Evolutionary conservation across 2,797 vertebrate species (phyloP), one percentile per base, ranked within the genome.

Genomic region (Etheostoma perlongum): DNA sequence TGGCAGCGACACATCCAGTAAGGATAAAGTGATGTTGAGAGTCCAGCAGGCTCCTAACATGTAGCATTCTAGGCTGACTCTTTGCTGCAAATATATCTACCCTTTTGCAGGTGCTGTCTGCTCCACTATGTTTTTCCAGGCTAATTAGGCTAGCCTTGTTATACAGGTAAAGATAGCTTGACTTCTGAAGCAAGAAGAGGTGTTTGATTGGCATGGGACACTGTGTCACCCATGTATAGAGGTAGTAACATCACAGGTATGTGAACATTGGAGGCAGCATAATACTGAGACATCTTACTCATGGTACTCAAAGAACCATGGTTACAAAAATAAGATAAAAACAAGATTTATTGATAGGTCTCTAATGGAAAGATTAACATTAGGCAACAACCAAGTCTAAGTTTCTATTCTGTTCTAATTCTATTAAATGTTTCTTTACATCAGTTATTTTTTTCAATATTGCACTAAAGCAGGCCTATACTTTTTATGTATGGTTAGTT

Each of bases 11-110:
- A 15, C 74, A 54, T 82, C 47, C 67, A 69, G 71, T 21, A 12
- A 81, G 55, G 67, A 74, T 74, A 85, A 62, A 71, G 65, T 58
- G 36, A 59, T 78, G 68, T 58, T 62, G 51, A 81, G 18, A 63
- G 49, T 63, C 72, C 42, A n/a, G 54, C 62, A 33, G 42, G 47
- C 64, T 67, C 60, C 27, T 25, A 36, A 6, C 33, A 33, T 27
- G 63, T 64, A 55, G 69, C 21, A 16, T 57, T 62, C 33, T 51
- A 30, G 2, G n/a, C 19, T 19, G 13, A 42, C 27, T 51, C 13
- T 66, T 63, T 53, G n/a, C 47, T 18, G 40, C 13, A 40, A 40
- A 11, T 40, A 3, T 11, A 40, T 40, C 36, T 40, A 40, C 10
- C 36, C 10, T 11, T 40, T 10, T 40, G 10, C 10, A 40, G 36